Conservation (phyloP, 2,797 vertebrate species). For the Onychomys leucogaster region DNA sequence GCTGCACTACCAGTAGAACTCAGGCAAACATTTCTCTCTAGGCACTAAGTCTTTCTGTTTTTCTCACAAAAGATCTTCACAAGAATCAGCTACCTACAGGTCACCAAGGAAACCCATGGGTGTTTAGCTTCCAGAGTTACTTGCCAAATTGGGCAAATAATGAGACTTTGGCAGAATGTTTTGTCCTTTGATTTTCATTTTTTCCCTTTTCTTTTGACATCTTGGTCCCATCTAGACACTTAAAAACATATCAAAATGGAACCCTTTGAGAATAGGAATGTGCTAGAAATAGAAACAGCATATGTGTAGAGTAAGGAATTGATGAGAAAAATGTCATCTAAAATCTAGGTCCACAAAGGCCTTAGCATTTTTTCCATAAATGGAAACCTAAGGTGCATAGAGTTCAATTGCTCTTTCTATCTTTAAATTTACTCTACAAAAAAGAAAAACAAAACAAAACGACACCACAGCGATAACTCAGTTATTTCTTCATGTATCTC, state of each 20-base stretch:
- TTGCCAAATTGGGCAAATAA: neutral
- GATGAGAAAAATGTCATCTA: neutral
- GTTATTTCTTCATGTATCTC: neutral
- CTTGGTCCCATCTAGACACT: neutral
- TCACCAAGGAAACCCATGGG: neutral
- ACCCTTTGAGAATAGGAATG: neutral
- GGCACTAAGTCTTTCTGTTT: neutral
- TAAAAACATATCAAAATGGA: neutral
- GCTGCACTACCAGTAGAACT: neutral
- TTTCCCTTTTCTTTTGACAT: neutral
- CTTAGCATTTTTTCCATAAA: neutral
- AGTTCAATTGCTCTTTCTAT: neutral
- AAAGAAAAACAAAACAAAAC: neutral
- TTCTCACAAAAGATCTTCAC: neutral
- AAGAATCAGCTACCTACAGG: neutral
- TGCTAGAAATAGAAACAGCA: neutral
- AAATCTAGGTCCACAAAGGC: neutral
- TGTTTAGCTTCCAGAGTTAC: neutral
- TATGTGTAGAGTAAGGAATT: neutral
- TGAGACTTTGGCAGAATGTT: neutral
- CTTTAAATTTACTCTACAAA: neutral
- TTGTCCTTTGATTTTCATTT: neutral
- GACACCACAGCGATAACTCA: neutral
- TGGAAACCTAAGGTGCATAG: neutral
- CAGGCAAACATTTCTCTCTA: slow-evolving; percentile 15